Evolutionary conservation across 2,888 invertebrate genomes (phyloP), one percentile per base, ranked within the genome.

Genomic region (Micoletzkya japonica): DNA sequence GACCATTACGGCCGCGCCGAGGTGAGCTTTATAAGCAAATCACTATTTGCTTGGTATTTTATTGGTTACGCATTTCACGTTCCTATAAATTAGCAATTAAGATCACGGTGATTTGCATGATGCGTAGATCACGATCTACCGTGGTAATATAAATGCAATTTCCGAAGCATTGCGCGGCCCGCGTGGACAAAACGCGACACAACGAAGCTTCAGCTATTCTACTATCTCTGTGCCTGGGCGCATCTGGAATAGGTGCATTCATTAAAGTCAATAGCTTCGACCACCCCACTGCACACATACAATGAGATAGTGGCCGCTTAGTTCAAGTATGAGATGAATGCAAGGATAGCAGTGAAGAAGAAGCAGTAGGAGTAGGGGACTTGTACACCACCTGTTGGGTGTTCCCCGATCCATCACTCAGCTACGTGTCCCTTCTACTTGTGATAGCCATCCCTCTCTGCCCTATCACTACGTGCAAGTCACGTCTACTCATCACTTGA

Each of bases 341-440:
- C 50, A 50, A n/a, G n/a, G n/a, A n/a, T n/a, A n/a, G n/a, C n/a
- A n/a, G n/a, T 7, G 50, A 50, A n/a, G 4, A 24, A 39, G 7
- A 39, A 3, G 26, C 17, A 26, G 14, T 30, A 28, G 54, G 26
- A 54, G 28, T 54, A 28, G 3, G n/a, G 7, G 54, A 3, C 2
- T 26, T 36, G 7, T 17, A 14, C 37, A 37, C 37, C 59, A 39
- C 59, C 39, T 59, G 59, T 39, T 30, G 28, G 17, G 2, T 39
- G 28, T 59, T n/a, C 59, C 28, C 34, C 39, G 39, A 59, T 59
- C 59, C 28, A 59, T 59, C 59, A 59, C 37, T 59, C 59, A 59
- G 26, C 17, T 39, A 30, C 56, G 10, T 32, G 17, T 59, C 58
- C 32, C 37, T 24, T 26, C 26, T 59, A 26, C 39, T 39, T 39